phyloP scores from a whole-genome alignment of 2,797 vertebrate species.

The Corythornis leucogaster region DNA sequence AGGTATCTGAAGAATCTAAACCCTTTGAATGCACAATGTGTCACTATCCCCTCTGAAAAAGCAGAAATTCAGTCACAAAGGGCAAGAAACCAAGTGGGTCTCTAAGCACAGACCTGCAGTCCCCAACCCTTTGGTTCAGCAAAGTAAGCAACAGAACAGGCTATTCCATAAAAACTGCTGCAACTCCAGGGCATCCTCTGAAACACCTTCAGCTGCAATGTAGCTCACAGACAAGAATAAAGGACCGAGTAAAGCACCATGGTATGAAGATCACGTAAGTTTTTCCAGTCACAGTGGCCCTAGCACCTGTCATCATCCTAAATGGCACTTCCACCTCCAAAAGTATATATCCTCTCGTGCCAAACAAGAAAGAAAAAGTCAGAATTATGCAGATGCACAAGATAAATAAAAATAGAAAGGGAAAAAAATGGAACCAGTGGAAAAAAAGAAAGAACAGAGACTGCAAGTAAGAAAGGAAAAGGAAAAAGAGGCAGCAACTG shows the following conservation, averaged over 20 bases:
- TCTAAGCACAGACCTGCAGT: background rate
- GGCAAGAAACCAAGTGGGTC: background rate
- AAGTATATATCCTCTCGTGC: background rate
- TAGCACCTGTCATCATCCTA: background rate
- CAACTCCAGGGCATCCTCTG: background rate
- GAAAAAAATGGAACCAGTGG: background rate
- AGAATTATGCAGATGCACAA: background rate
- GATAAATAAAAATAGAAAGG: background rate
- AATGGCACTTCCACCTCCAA: background rate
- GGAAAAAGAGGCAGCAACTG: conserved; percentile 2
- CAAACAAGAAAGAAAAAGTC: background rate
- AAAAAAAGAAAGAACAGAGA: background rate
- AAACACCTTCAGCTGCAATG: background rate
- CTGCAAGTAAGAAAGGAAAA: background rate
- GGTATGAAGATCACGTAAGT: background rate
- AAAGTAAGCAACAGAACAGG: background rate
- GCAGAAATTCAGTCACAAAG: background rate
- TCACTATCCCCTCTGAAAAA: background rate
- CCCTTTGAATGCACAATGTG: background rate
- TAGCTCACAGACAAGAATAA: background rate
- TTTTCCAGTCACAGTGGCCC: background rate
- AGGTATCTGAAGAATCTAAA: background rate
- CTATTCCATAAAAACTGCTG: background rate
- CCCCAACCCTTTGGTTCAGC: background rate
- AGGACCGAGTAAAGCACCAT: background rate